phyloP scores from a whole-genome alignment of 2,888 invertebrate species.

The Drosophila fungiperda region DNA sequence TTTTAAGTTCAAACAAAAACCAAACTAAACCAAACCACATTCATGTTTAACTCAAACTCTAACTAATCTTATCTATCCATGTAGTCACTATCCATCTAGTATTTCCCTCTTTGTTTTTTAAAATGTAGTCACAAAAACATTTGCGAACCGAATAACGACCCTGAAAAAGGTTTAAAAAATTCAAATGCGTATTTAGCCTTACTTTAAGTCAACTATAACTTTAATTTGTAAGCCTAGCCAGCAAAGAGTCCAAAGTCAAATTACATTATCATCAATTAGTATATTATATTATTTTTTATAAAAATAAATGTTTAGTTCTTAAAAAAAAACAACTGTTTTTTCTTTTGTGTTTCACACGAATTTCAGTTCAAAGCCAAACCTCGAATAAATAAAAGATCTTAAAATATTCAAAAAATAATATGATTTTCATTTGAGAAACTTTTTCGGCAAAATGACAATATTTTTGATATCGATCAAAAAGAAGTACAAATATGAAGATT shows the following conservation, averaged over 20 bases:
- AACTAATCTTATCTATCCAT: conserved; percentile 18
- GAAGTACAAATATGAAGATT: conserved; percentile 75
- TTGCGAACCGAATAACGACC: conserved; percentile 71
- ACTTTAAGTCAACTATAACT: conserved; percentile 44
- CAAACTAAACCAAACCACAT: conserved; percentile 17
- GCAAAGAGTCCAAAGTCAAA: conserved; percentile 73
- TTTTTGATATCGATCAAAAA: conserved; percentile 72
- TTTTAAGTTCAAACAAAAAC: conserved; percentile 28
- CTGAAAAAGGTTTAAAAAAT: conserved; percentile 77
- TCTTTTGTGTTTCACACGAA: conserved; percentile 44
- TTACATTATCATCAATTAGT: conserved; percentile 43
- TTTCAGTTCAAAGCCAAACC: conserved; percentile 29
- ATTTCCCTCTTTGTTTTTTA: conserved; percentile 10
- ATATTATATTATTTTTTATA: conserved; percentile 48
- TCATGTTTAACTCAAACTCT: conserved; percentile 40
- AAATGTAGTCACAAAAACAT: conserved; percentile 17
- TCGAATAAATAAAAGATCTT: conserved; percentile 44
- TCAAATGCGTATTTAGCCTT: conserved; percentile 40
- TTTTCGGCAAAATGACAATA: conserved; percentile 75
- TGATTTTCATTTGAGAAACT: conserved; percentile 16
- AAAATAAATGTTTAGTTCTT: conserved; percentile 52
- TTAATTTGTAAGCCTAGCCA: conserved; percentile 59
- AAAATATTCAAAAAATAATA: conserved; percentile 30
- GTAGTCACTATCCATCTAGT: conserved; percentile 22
- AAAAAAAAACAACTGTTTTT: conserved; percentile 26